Conservation (phyloP, 23 tunicate species). For the Botrylloides violaceus region DNA sequence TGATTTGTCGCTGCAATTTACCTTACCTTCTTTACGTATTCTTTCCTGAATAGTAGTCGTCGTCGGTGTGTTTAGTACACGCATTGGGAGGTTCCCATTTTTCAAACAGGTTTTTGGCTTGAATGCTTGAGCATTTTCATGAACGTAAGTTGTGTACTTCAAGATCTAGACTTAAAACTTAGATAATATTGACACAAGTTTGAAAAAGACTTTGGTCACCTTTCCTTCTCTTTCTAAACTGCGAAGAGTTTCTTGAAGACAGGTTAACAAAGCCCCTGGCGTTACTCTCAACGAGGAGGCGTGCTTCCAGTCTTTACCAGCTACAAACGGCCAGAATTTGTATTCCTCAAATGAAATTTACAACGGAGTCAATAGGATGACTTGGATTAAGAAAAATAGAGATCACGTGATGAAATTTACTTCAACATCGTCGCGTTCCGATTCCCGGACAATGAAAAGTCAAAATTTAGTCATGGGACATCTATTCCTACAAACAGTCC, state of each 20-base stretch:
- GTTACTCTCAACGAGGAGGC: conserved; percentile 62
- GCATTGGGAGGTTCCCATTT: background rate
- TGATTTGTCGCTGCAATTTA: no score
- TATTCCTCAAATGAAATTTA: conserved; percentile 20
- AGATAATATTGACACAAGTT: background rate
- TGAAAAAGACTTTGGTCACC: conserved; percentile 20
- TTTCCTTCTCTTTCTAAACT: conserved; percentile 28
- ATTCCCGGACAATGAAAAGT: no score
- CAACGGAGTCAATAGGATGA: background rate
- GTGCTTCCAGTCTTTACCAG: conserved; percentile 33
- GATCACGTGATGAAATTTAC: no score
- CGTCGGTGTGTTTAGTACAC: background rate
- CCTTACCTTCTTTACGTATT: background rate
- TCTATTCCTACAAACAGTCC: no score
- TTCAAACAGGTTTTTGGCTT: conserved; percentile 23
- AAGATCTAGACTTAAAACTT: conserved; percentile 25
- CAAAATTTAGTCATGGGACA: no score
- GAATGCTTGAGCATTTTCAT: conserved; percentile 34
- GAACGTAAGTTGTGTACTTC: conserved; percentile 38
- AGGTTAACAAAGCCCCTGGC: conserved; percentile 34
- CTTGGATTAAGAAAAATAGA: background rate
- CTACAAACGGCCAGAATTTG: conserved; percentile 73
- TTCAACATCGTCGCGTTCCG: no score
- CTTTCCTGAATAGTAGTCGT: background rate
- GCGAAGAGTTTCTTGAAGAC: conserved; percentile 24